Conservation (phyloP, 2,888 invertebrate species). For the Himalopsyche anomala region DNA sequence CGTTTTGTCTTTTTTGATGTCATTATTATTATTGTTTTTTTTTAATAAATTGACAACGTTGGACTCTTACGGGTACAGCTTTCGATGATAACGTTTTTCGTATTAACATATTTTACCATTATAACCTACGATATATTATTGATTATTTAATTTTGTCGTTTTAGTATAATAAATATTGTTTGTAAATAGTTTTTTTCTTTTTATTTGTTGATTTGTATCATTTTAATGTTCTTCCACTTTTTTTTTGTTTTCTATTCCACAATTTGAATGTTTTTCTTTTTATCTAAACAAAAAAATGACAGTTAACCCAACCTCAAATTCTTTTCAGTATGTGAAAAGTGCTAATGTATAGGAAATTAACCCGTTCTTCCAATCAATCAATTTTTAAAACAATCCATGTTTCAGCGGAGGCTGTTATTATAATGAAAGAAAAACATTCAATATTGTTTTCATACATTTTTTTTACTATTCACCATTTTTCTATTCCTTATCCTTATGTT, state of each 20-base stretch:
- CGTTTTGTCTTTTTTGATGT: constrained; percentile 11
- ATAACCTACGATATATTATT: constrained; percentile 13
- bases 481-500: too few relatives aligned
- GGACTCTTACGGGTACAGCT: constrained; percentile 27
- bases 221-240: constrained; percentile 31
- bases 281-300: not conserved
- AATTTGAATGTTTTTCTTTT: constrained; percentile 5
- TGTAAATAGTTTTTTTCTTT: constrained; percentile 22
- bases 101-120: constrained; percentile 37
- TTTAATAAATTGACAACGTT: not conserved
- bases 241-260: not conserved
- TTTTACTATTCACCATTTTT: too few relatives aligned
- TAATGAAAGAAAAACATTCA: constrained; percentile 8
- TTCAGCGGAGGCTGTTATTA: not conserved
- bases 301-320: not conserved
- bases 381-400: not conserved
- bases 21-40: constrained; percentile 21
- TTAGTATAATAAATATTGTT: constrained; percentile 23
- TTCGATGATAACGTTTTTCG: constrained; percentile 35
- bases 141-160: constrained; percentile 39
- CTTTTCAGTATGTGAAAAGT: not conserved
- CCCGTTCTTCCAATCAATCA: not conserved
- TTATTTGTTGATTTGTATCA: constrained; percentile 29
- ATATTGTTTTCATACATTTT: not conserved
- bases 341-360: not conserved